phyloP scores from a whole-genome alignment of 2,888 invertebrate genomes.

The Melipona beecheii region DNA sequence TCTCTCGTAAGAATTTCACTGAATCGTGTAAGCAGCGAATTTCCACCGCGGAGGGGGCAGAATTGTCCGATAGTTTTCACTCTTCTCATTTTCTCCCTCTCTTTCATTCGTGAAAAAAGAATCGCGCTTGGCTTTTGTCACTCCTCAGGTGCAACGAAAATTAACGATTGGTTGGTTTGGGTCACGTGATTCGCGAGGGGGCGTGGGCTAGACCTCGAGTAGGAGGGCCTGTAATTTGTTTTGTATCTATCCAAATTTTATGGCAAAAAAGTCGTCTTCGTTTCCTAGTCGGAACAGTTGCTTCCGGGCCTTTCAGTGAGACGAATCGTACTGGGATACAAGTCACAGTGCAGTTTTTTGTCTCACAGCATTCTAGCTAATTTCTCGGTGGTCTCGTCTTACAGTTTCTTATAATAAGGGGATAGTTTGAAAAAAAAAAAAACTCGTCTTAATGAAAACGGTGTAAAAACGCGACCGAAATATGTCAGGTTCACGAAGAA shows the following conservation, averaged over 20 bases:
- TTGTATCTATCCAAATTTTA: too few species aligned
- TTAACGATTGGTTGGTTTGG: too few species aligned
- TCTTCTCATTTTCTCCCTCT: neutral
- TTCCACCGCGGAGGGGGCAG: too few species aligned
- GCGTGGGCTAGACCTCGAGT: too few species aligned
- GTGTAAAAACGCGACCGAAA: neutral
- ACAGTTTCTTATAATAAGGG: neutral
- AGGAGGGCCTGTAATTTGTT: too few species aligned
- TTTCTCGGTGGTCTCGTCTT: neutral
- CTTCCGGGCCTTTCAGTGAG: too few species aligned
- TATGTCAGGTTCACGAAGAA: conserved; percentile 25
- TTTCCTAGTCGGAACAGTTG: too few species aligned
- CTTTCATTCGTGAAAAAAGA: neutral
- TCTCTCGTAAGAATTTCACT: neutral
- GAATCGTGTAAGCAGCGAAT: neutral
- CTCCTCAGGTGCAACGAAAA: too few species aligned
- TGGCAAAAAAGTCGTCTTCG: too few species aligned
- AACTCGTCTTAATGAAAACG: neutral
- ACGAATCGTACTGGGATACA: too few species aligned
- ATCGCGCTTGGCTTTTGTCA: neutral
- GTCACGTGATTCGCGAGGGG: too few species aligned
- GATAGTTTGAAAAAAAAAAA: neutral
- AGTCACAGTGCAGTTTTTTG: too few species aligned
- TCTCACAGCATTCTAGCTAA: neutral
- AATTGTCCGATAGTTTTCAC: neutral